Evolutionary conservation across 2,888 invertebrate species (phyloP), one percentile per base, ranked within the genome.

Genomic region (Argyresthia goedartella): DNA sequence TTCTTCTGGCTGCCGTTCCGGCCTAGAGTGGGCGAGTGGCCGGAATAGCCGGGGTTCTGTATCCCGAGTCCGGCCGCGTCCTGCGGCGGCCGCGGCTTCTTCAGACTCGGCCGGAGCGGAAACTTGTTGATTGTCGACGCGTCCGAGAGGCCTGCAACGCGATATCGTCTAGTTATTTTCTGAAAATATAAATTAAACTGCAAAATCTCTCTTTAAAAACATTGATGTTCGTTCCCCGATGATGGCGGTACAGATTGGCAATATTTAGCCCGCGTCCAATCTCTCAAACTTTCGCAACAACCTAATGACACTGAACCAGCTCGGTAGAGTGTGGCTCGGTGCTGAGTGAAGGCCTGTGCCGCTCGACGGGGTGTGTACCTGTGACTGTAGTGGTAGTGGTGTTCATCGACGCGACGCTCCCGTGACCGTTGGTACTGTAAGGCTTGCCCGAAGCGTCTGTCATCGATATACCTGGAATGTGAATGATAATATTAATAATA

Each of bases 1-100:
- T 96, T 95, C 74, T 96, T 96, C 67, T 95, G 92, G 66, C 95
- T 95, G 0, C 95, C 95, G 63, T 95, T 95, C 52, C 96, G 88
- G 50, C 93, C 91, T 55, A 95, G 88, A 0, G 95, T 92, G 0
- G 96, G 96, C 13, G 95, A 95, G 59, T 93, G 92, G 1, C 94
- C 93, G 0, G 94, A 93, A 63, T 92, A 94, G 0, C 90, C 90
- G 0, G 95, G 95, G 85, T 96, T 96, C 63, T 94, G 95, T 55
- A 96, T 95, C 9, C 96, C 96, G 54, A 95, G 78, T 14, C 91
- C 90, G 0, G 72, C 76, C 0, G 81, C 81, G 43, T 78, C 79
- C 60, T 85, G 76, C 50, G 81, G 77, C 0, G 92, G 91, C 58
- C 92, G 89, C 0, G 94, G 93, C 67, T 94, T 95, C 78, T 96